Conservation (phyloP, 1,140 invertebrate genomes). For the Macrocentrus cingulum region DNA sequence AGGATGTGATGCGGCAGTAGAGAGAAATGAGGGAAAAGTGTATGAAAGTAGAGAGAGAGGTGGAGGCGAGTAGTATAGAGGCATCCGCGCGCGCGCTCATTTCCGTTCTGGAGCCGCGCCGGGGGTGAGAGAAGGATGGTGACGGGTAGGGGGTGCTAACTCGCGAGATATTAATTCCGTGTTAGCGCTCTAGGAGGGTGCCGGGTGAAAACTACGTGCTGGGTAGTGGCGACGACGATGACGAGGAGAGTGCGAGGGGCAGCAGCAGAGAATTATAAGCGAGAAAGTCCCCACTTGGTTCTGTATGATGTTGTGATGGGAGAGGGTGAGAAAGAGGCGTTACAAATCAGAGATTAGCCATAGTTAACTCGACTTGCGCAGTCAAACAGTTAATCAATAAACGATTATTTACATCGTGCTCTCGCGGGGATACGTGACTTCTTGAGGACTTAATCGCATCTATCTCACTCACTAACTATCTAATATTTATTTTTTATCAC, state of each 20-base stretch:
- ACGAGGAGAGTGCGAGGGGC: slow-evolving; percentile 27
- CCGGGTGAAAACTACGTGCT: slow-evolving; percentile 54
- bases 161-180: slow-evolving; percentile 62
- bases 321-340: slow-evolving; percentile 43
- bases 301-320: background rate
- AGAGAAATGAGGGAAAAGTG: slow-evolving; percentile 36
- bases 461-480: too few species aligned
- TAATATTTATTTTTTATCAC: too few species aligned
- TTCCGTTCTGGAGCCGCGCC: slow-evolving; percentile 52
- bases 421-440: background rate
- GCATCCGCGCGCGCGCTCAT: slow-evolving; percentile 59
- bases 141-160: slow-evolving; percentile 46
- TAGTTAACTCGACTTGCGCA: slow-evolving; percentile 60
- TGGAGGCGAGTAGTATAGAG: slow-evolving; percentile 43
- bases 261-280: slow-evolving; percentile 23
- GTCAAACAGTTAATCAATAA: slow-evolving; percentile 61
- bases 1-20: slow-evolving; percentile 29
- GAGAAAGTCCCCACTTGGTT: slow-evolving; percentile 17
- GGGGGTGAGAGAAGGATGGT: slow-evolving; percentile 31
- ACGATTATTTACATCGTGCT: slow-evolving; percentile 55
- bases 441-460: background rate
- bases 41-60: slow-evolving; percentile 38
- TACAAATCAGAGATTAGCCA: slow-evolving; percentile 60
- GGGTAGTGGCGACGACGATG: slow-evolving; percentile 24
- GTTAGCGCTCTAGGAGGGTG: slow-evolving; percentile 56